Conservation (phyloP, 2,888 invertebrate species). For the Cantharis flavilabris region DNA sequence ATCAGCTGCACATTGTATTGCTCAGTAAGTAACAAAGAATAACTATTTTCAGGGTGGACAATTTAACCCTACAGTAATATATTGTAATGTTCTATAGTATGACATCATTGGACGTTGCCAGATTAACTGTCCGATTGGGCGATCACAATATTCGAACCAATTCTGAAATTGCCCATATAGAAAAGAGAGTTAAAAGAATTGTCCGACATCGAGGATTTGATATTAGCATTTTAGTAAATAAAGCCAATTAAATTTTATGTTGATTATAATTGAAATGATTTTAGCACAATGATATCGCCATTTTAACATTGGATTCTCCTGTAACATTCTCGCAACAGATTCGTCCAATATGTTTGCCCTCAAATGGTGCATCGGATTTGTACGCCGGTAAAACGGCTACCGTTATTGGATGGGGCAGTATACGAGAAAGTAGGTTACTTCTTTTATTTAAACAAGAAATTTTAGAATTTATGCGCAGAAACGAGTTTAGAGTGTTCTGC, state of each 20-base stretch:
- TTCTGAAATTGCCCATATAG: conserved; percentile 75
- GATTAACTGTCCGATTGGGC: conserved; percentile 78
- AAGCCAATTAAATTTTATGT: not conserved
- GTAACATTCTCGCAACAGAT: conserved; percentile 73
- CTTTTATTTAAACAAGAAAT: not conserved
- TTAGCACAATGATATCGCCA: conserved; percentile 82
- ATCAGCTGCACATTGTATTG: conserved; percentile 88
- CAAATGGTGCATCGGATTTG: conserved; percentile 49
- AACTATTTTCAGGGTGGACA: no score
- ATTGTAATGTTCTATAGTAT: conserved; percentile 53
- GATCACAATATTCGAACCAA: conserved; percentile 82
- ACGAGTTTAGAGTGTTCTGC: no score
- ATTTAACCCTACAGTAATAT: no score
- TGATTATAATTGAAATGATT: conserved; percentile 32
- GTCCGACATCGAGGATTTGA: conserved; percentile 86
- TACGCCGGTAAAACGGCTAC: conserved; percentile 76
- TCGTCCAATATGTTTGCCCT: conserved; percentile 80
- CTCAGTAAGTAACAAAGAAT: conserved; percentile 67
- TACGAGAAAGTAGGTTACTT: conserved; percentile 69
- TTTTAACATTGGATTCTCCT: conserved; percentile 78
- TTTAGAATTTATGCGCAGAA: no score
- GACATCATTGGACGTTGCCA: conserved; percentile 87
- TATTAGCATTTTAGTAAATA: conserved; percentile 73
- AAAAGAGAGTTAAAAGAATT: conserved; percentile 78
- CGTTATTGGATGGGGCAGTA: conserved; percentile 88